Evolutionary conservation across 1,140 invertebrate species (phyloP), one percentile per base, ranked within the genome.

Genomic region (Venustaconcha ellipsiformis): DNA sequence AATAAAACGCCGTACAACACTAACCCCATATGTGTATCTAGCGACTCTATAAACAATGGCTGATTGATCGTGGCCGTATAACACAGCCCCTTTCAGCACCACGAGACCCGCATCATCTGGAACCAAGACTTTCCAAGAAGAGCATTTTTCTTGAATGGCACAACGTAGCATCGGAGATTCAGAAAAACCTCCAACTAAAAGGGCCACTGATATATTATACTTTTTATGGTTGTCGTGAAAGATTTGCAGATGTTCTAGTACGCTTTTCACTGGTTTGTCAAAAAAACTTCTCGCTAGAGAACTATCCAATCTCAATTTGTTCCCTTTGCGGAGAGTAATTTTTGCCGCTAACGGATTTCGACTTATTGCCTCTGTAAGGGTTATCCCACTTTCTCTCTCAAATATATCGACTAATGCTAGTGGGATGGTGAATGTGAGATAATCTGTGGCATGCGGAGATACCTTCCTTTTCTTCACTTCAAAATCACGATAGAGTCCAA

Each of bases 381-480:
- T 14, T 12, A 8, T 15, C 1, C 20, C 17, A 1, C 11, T 14
- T 62, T 62, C 23, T 60, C 37, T 37, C 37, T 37, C 4, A 48
- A 23, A 57, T 14, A 62, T 18, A 17, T 70, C 68, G 13, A n/a
- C 48, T 48, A 72, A 14, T 14, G 48, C 3, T 20, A 55, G 15
- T 56, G 62, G 48, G 0, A 72, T 1, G 26, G 18, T 57, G 12
- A 72, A 63, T 23, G 62, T 65, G 4, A 65, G 57, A 18, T 65
- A 62, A 12, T 66, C 71, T 1, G 63, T 55, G 11, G 14, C 58
- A 15, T 66, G 48, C 15, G 65, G n/a, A 30, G 20, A 58, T 2
- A 73, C 57, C n/a, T 26, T 66, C 72, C 75, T 66, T 55, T 80
- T 80, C 14, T 74, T 71, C 11, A 64, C 66, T 72, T 80, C 79